phyloP scores from a whole-genome alignment of 2,797 vertebrate species.

The Steatocranus sp. region DNA sequence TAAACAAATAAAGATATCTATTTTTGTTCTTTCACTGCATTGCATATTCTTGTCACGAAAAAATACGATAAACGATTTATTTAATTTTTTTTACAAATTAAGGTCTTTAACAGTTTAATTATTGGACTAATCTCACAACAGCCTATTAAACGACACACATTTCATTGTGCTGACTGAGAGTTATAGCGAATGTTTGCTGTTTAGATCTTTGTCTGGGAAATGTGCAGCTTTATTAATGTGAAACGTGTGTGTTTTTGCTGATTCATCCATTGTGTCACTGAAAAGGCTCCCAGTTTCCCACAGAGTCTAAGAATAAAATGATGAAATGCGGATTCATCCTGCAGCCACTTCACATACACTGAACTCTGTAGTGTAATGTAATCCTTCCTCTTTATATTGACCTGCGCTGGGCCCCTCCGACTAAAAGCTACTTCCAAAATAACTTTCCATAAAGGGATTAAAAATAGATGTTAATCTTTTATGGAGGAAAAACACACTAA shows the following conservation, averaged over 20 bases:
- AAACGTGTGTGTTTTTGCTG: slow-evolving; percentile 5
- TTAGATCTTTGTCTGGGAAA: neutral
- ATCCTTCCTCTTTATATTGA: slow-evolving; percentile 32
- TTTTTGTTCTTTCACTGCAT: slow-evolving; percentile 49
- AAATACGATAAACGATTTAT: slow-evolving; percentile 3
- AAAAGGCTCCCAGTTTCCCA: slow-evolving; percentile 24
- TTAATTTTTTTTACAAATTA: neutral
- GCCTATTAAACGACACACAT: neutral
- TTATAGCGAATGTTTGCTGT: neutral
- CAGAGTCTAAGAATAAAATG: slow-evolving; percentile 39
- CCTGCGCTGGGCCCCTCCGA: neutral
- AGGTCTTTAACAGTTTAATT: neutral
- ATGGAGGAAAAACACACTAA: slow-evolving; percentile 10
- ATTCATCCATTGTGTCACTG: slow-evolving; percentile 22
- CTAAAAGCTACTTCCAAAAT: slow-evolving; percentile 36
- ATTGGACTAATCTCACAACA: neutral
- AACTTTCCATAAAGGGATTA: slow-evolving; percentile 28
- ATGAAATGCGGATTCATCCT: slow-evolving; percentile 16
- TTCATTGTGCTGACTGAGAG: neutral
- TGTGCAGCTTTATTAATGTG: neutral
- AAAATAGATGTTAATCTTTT: slow-evolving; percentile 37
- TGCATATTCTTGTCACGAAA: slow-evolving; percentile 31
- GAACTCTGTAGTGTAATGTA: slow-evolving; percentile 27
- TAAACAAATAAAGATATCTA: slow-evolving; percentile 66
- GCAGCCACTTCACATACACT: slow-evolving; percentile 6